Evolutionary conservation across 2,113 vertebrate genomes (phyloP), one percentile per base, ranked within the genome.

Genomic region (Amphilophus citrinellus): DNA sequence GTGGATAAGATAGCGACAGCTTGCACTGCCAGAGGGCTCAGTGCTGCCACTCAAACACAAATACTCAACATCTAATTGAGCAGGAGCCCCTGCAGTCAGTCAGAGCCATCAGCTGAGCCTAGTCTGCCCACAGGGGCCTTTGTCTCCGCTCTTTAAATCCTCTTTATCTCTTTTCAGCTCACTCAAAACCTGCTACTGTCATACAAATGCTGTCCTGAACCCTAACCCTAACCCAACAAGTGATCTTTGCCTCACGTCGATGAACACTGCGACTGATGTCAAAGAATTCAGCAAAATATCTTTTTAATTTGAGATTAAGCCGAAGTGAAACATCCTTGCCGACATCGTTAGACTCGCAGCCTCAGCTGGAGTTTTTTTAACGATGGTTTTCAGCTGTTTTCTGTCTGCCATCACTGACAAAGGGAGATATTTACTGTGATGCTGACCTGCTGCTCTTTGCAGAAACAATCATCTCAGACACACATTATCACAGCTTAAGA

Each of bases 371-470:
- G 73, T 24, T 73, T 56, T 18, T 44, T 44, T 13, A 77, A 75
- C 82, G 89, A 90, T 75, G 86, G 60, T 47, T 79, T 75, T 91
- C 92, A 91, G 91, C 90, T 92, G 91, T 15, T 79, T 60, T 63
- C 53, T 86, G 83, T 90, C 89, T 30, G 76, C 84, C 85, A 66
- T 22, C 80, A 65, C 84, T 88, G 88, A 92, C 89, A 88, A 84
- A 68, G 57, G 76, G 77, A 87, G 84, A 78, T 63, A n/a, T 88
- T 90, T 86, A 90, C n/a, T 84, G 79, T 87, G 85, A 92, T 22
- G 77, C 80, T 82, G 86, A 90, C 86, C 90, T 87, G 92, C 88
- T 91, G 90, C 9, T 87, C 62, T 61, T 61, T 10, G 10, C 59
- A 80, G 35, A 83, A 75, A 88, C 80, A 80, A 22, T 22, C 80